phyloP scores from a whole-genome alignment of 2,113 vertebrate genomes.

The Ceuthmochares aereus region DNA sequence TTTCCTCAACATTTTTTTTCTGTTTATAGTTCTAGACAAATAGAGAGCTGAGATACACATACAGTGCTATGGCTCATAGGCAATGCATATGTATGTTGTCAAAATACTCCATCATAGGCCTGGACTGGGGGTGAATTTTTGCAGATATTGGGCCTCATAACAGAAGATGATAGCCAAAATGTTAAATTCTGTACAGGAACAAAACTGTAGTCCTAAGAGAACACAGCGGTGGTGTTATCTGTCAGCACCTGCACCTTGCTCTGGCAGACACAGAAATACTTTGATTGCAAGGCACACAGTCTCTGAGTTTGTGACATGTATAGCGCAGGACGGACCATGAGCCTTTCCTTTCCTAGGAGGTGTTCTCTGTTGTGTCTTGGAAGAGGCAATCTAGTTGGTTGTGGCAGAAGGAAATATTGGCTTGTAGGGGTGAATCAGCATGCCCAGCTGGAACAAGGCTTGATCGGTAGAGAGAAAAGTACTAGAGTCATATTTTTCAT shows the following conservation, averaged over 20 bases:
- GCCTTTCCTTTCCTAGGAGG: not conserved
- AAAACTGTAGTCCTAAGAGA: not conserved
- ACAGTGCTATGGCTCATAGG: not conserved
- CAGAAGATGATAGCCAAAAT: not conserved
- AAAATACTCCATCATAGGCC: not conserved
- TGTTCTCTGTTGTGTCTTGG: not conserved
- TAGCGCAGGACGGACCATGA: not conserved
- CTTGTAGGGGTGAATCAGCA: not conserved
- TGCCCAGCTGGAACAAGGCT: not conserved
- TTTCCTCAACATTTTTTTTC: not conserved
- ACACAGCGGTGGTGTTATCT: not conserved
- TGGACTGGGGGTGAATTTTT: not conserved
- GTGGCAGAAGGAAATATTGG: not conserved
- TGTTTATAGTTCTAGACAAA: not conserved
- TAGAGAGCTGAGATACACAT: not conserved
- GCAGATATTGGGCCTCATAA: not conserved
- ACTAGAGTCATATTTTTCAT: rapidly evolving
- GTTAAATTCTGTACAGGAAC: not conserved
- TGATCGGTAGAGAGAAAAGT: not conserved
- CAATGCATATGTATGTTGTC: not conserved
- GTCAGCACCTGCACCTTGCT: not conserved
- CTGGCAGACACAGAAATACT: not conserved
- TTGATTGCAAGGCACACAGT: not conserved
- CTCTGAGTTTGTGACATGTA: not conserved
- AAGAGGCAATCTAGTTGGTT: not conserved